A percentile compares a stretch with the other conserved stretches of the same genome.
Evolutionary conservation across 1,140 invertebrate species (phyloP).

Genomic region (Vollenhovia emeryi): DNA sequence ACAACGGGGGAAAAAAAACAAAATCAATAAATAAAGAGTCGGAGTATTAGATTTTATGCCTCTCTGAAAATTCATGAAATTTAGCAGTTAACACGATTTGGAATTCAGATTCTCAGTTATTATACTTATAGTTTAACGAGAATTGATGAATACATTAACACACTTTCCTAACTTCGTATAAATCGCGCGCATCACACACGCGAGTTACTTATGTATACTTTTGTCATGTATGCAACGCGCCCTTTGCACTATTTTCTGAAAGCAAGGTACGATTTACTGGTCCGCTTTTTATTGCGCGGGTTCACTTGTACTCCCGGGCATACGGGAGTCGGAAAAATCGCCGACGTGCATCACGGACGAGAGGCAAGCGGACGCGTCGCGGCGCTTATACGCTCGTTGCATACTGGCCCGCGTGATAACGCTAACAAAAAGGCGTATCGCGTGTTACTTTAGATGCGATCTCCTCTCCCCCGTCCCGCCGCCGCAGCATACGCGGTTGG

Average conservation of each 20-base stretch:
- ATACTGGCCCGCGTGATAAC: constrained; percentile 46
- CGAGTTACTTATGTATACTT: constrained; percentile 16
- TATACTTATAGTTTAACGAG: not conserved
- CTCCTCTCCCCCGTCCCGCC: not conserved
- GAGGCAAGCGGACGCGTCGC: not conserved
- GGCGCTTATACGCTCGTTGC: constrained; percentile 35
- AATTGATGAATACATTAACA: constrained; percentile 14
- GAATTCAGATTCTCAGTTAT: constrained; percentile 7
- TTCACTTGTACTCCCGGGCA: not conserved
- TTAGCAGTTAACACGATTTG: not conserved
- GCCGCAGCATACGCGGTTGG: not conserved
- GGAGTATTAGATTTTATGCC: not conserved
- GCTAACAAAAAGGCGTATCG: constrained; percentile 53
- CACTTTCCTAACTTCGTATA: not conserved
- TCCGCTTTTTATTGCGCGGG: not conserved
- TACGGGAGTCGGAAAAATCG: constrained; percentile 31
- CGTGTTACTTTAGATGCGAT: constrained; percentile 48
- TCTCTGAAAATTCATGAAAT: constrained; percentile 18
- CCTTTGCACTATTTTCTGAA: constrained; percentile 6
- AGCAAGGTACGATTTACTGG: not conserved
- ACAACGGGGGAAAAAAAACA: not conserved
- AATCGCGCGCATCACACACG: not conserved
- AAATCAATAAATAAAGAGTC: not conserved
- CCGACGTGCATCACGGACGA: constrained; percentile 17
- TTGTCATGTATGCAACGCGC: not conserved